Evolutionary conservation across 2,113 vertebrate genomes (phyloP).

Genomic region (Emydocephalus ijimae): DNA sequence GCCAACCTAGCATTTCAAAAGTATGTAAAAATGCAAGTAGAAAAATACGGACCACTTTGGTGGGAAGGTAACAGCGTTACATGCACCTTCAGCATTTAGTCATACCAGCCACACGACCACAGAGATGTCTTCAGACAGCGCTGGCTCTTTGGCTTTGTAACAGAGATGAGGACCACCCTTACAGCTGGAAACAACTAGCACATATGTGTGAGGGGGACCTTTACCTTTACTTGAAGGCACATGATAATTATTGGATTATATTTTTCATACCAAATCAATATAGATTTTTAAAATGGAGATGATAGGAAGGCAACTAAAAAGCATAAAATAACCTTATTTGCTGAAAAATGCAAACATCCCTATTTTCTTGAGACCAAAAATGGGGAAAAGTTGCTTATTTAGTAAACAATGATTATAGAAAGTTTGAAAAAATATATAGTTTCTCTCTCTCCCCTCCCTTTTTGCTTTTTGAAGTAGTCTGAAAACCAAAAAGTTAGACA

Average conservation of each 20-base stretch:
- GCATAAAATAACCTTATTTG: not conserved
- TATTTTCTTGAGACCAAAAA: not conserved
- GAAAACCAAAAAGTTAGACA: not conserved
- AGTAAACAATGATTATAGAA: not conserved
- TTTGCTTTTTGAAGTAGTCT: not conserved
- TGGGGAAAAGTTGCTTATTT: not conserved
- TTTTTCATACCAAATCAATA: not conserved
- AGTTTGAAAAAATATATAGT: not conserved
- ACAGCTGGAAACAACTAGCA: no score
- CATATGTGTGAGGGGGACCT: no score
- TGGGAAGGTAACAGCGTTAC: no score
- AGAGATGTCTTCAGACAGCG: no score
- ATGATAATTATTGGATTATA: not conserved
- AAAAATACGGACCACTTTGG: no score
- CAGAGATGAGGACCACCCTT: no score
- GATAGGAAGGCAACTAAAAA: not conserved
- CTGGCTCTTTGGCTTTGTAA: no score
- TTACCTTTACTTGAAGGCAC: not conserved
- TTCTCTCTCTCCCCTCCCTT: not conserved
- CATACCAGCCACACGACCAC: no score
- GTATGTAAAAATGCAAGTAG: no score
- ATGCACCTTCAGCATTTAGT: no score
- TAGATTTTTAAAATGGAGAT: not conserved
- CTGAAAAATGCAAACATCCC: not conserved
- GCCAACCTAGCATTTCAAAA: no score